Percentiles rank a stretch among this genome's conserved stretches.
phyloP scores from a whole-genome alignment of 1,140 invertebrate genomes.

The Ceratosolen fusciceps region DNA sequence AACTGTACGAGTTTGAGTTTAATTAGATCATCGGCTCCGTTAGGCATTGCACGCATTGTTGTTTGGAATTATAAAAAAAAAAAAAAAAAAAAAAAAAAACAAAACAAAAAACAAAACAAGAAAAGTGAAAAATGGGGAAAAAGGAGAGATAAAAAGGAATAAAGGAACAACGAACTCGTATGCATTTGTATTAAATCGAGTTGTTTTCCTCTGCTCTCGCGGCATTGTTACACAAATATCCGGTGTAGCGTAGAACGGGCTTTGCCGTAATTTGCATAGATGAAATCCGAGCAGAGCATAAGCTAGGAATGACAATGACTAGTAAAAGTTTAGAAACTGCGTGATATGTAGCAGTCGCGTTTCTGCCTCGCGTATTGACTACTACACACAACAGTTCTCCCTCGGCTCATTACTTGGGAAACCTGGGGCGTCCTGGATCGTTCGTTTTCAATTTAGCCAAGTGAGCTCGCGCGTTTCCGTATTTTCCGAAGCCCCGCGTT shows the following conservation, averaged over 20 bases:
- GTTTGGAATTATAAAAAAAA: neutral
- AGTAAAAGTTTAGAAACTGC: conserved; percentile 30
- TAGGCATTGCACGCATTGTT: neutral
- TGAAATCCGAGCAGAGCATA: conserved; percentile 27
- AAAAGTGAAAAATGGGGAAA: too few species aligned
- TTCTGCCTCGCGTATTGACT: neutral
- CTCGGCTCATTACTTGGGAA: neutral
- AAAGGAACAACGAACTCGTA: neutral
- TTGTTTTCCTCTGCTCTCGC: neutral
- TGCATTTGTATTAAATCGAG: conserved; percentile 20
- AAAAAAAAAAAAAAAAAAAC: too few species aligned
- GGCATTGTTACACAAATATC: conserved; percentile 19
- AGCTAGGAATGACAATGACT: conserved; percentile 33
- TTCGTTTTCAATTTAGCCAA: neutral
- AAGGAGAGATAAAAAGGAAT: too few species aligned
- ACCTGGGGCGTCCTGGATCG: neutral
- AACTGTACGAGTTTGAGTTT: too few species aligned
- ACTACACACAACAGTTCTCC: too few species aligned
- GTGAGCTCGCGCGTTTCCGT: too few species aligned
- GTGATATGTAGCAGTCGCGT: neutral
- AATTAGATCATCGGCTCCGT: neutral
- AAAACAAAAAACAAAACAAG: too few species aligned
- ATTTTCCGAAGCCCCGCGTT: neutral
- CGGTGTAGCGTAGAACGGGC: neutral
- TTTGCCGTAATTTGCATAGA: conserved; percentile 32